Conservation (phyloP, 2,888 invertebrate genomes). For the Lordiphosa fenestrarum region DNA sequence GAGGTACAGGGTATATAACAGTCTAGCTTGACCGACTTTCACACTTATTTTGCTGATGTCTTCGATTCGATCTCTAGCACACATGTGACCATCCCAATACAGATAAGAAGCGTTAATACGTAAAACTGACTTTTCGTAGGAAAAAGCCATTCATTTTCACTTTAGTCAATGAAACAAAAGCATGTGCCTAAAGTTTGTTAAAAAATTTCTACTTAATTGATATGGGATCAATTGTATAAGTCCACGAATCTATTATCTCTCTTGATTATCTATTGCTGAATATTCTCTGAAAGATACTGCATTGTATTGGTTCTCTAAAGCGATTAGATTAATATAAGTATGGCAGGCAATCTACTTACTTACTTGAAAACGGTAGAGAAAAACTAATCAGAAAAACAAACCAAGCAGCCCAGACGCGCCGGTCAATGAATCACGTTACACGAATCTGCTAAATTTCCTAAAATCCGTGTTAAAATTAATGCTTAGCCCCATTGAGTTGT, state of each 20-base stretch:
- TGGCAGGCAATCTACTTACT: slow-evolving; percentile 18
- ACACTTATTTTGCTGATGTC: too few relatives aligned
- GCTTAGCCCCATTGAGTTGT: slow-evolving; percentile 31
- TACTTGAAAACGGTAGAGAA: slow-evolving; percentile 3
- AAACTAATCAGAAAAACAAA: slow-evolving; percentile 18
- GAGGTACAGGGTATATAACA: too few relatives aligned
- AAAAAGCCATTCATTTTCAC: slow-evolving; percentile 21
- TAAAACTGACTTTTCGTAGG: neutral
- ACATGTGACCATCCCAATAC: slow-evolving; percentile 7
- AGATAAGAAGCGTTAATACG: slow-evolving; percentile 1
- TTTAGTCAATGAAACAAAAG: slow-evolving; percentile 24
- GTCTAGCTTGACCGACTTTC: too few relatives aligned
- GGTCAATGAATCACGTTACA: slow-evolving; percentile 25
- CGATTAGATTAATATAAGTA: slow-evolving; percentile 34
- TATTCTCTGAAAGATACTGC: slow-evolving; percentile 16
- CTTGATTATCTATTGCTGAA: slow-evolving; percentile 28
- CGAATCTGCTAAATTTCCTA: slow-evolving; percentile 19
- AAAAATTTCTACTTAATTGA: slow-evolving; percentile 11
- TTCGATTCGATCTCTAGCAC: slow-evolving; percentile 3
- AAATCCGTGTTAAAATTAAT: slow-evolving; percentile 41
- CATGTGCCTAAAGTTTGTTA: slow-evolving; percentile 23
- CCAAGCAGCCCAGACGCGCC: slow-evolving; percentile 4
- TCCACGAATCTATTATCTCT: slow-evolving; percentile 32
- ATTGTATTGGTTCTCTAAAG: slow-evolving; percentile 11
- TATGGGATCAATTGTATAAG: slow-evolving; percentile 33